Conservation (phyloP, 2,888 invertebrate genomes). For the Archips crataeganus region DNA sequence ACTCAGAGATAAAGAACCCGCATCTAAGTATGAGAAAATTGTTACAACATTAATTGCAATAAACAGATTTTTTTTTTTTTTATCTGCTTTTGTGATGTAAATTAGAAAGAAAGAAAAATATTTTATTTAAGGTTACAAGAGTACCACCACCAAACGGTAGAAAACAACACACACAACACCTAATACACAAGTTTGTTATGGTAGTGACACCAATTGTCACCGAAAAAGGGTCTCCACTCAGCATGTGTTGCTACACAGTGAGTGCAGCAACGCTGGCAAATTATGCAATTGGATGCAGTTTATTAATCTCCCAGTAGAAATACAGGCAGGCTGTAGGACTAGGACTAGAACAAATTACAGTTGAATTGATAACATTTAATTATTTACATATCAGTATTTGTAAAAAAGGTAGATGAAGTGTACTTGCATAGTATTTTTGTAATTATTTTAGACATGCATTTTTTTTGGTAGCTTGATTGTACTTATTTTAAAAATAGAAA, state of each 20-base stretch:
- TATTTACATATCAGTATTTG: slow-evolving; percentile 1
- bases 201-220: no score
- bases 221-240: no score
- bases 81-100: not conserved
- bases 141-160: no score
- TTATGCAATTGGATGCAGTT: not conserved
- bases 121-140: no score
- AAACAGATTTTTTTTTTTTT: no score
- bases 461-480: not conserved
- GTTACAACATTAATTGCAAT: no score
- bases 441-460: not conserved
- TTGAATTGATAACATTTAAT: not conserved
- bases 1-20: not conserved
- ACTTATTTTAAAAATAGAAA: not conserved
- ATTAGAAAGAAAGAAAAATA: no score
- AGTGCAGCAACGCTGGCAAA: no score
- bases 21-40: no score
- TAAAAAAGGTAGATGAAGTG: not conserved
- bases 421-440: not conserved
- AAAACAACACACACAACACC: no score
- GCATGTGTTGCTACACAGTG: no score
- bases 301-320: not conserved
- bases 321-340: not conserved
- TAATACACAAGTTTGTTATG: no score
- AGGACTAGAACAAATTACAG: not conserved